phyloP scores from a whole-genome alignment of 2,113 vertebrate genomes.

The Alouatta palliata region DNA sequence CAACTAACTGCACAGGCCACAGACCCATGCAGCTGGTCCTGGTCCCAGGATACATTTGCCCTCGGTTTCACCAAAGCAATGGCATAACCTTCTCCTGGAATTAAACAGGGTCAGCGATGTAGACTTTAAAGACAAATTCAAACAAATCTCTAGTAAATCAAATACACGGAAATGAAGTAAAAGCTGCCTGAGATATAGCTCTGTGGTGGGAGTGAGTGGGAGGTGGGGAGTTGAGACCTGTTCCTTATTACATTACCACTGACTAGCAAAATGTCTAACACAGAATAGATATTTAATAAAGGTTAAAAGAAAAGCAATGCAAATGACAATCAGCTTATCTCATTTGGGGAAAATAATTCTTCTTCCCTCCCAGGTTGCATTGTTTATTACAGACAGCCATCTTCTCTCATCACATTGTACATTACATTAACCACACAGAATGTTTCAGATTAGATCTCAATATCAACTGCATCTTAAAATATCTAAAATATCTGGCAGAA shows the following conservation, averaged over 20 bases:
- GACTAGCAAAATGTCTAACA: not conserved
- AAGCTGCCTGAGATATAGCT: not conserved
- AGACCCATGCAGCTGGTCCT: not conserved
- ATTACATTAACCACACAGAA: constrained; percentile 50
- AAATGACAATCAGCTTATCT: not conserved
- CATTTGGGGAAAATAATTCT: not conserved
- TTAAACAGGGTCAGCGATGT: not conserved
- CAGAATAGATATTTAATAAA: not conserved
- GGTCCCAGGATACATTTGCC: not conserved
- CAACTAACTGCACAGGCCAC: not conserved
- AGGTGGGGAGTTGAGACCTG: not conserved
- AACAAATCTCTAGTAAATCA: not conserved
- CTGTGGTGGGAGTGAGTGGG: not conserved
- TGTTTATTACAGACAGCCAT: not conserved
- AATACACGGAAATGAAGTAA: not conserved
- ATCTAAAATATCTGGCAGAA: constrained; percentile 78
- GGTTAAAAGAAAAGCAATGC: not conserved
- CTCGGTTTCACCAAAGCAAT: not conserved
- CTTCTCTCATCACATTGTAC: not conserved
- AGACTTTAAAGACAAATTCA: not conserved
- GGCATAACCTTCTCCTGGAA: not conserved
- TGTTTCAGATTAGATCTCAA: constrained; percentile 69
- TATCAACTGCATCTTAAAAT: constrained; percentile 76
- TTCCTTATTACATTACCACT: not conserved
- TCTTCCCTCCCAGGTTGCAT: not conserved